Conservation (phyloP, 2,797 vertebrate species). For the Rhynchonycteris naso region DNA sequence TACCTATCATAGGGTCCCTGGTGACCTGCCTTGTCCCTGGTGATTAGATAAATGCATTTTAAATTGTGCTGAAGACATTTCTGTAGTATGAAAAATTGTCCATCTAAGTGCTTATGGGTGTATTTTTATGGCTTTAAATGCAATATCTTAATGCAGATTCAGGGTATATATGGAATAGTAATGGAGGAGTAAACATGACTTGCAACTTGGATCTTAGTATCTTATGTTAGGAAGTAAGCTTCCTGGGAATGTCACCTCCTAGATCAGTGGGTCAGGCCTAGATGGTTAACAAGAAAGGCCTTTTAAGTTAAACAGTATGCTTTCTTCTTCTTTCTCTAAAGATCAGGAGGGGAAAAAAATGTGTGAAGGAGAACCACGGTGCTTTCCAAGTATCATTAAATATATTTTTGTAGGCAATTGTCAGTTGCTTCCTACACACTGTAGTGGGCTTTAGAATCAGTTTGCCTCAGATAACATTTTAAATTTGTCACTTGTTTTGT, state of each 20-base stretch:
- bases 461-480: not conserved
- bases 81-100: not conserved
- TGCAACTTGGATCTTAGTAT: not conserved
- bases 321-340: not conserved
- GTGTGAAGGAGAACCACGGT: not conserved
- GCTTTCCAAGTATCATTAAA: not conserved
- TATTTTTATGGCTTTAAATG: conserved; percentile 47
- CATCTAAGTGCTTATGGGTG: conserved; percentile 46
- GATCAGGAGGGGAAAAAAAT: not conserved
- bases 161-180: not conserved
- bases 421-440: not conserved
- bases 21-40: not conserved
- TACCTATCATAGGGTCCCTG: not conserved
- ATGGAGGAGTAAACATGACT: not conserved
- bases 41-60: conserved; percentile 35
- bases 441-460: not conserved
- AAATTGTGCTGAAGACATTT: conserved; percentile 15
- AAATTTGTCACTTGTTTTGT: not conserved
- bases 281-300: not conserved
- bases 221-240: not conserved
- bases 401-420: not conserved
- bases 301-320: not conserved
- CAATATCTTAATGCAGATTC: conserved; percentile 40
- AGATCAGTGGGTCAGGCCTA: not conserved
- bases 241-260: not conserved